A percentile compares a stretch with the other conserved stretches of the same genome.
phyloP scores from a whole-genome alignment of 2,888 invertebrate species.

The Yponomeuta malinellus region DNA sequence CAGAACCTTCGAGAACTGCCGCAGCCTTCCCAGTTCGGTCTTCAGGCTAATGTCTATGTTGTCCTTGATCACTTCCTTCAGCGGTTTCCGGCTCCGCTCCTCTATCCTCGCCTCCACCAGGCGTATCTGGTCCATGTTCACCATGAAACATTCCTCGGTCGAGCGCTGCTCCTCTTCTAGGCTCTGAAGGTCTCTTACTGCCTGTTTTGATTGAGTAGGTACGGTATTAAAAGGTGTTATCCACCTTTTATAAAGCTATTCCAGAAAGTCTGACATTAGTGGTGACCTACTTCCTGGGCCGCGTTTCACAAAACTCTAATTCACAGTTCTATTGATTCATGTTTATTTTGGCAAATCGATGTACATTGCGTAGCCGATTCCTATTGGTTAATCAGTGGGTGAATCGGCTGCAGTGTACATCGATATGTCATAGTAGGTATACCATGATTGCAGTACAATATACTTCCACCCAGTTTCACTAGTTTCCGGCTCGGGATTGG shows the following conservation, averaged over 20 bases:
- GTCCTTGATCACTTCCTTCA: slow-evolving; percentile 80
- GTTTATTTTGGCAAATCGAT: too few species aligned
- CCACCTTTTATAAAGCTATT: not conserved
- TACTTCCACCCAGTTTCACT: too few species aligned
- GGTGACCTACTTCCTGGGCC: too few species aligned
- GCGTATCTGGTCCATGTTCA: slow-evolving; percentile 81
- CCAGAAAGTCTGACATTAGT: too few species aligned
- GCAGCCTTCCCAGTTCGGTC: slow-evolving; percentile 77
- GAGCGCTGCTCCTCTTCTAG: slow-evolving; percentile 80
- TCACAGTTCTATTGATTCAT: too few species aligned
- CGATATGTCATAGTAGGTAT: too few species aligned
- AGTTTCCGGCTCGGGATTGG: not conserved
- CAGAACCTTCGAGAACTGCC: slow-evolving; percentile 70
- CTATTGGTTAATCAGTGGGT: too few species aligned
- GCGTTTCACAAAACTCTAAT: too few species aligned
- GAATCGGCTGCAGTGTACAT: too few species aligned
- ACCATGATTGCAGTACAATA: too few species aligned
- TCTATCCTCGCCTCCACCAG: slow-evolving; percentile 83
- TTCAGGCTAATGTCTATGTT: slow-evolving; percentile 78
- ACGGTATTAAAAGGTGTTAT: not conserved
- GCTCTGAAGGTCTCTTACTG: slow-evolving; percentile 80
- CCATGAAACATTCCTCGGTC: slow-evolving; percentile 79
- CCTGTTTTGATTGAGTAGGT: slow-evolving; percentile 43
- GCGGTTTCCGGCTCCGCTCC: slow-evolving; percentile 79
- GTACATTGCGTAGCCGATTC: too few species aligned